Conservation (phyloP, 2,797 vertebrate genomes). For the Chiloscyllium punctatum region DNA sequence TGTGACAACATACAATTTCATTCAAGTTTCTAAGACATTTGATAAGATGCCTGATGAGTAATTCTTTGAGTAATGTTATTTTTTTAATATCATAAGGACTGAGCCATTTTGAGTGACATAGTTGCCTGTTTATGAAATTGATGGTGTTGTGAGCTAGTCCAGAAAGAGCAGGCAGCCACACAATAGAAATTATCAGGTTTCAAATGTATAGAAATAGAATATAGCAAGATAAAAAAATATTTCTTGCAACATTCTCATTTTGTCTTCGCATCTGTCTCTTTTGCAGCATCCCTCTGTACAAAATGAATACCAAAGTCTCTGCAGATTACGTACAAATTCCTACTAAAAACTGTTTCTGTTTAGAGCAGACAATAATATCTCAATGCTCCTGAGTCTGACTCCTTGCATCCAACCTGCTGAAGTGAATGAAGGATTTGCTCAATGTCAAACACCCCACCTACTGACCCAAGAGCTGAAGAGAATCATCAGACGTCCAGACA, state of each 20-base stretch:
- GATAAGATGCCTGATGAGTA: neutral
- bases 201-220: neutral
- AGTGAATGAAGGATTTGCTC: neutral
- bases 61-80: constrained; percentile 6
- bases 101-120: neutral
- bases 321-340: neutral
- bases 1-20: constrained; percentile 32
- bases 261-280: neutral
- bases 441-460: neutral
- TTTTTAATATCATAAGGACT: constrained; percentile 13
- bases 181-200: neutral
- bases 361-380: neutral
- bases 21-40: constrained; percentile 16
- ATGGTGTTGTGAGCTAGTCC: neutral
- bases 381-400: neutral
- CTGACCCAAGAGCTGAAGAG: neutral
- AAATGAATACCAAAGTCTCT: neutral
- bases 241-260: neutral
- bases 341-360: neutral
- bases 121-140: constrained; percentile 3
- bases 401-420: neutral
- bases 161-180: neutral
- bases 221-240: neutral
- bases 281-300: neutral
- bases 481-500: neutral